Evolutionary conservation across 92 coral and sea anemone species (phyloP), one percentile per base, ranked within the genome.

Genomic region (Meandrina meandrites): DNA sequence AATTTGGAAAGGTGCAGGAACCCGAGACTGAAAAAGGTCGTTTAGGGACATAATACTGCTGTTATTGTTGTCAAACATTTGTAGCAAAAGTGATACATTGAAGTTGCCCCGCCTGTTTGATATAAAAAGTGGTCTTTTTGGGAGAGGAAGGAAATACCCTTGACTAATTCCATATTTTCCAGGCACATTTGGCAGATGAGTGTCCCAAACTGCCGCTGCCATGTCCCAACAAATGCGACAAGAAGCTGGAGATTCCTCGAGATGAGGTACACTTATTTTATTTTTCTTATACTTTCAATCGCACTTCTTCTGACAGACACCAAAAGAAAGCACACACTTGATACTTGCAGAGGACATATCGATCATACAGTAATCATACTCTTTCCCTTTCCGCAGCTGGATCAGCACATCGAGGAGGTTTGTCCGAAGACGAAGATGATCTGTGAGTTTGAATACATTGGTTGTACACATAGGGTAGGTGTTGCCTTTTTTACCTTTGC

Each of bases 161-260:
- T 68, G 78, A 64, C 13, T 74, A 30, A 76, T 57, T 75, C 5
- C 1, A 0, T 17, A 4, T 58, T 72, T 78, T 72, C n/a, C 83
- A 91, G 91, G 90, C 89, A 58, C 96, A 94, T 78, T 81, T 91
- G 36, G 85, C 89, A 40, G 89, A 89, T 18, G 96, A 95, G 28
- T 95, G 98, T 71, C 83, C 94, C 19, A 93, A 95, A 81, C 87
- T 95, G 16, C 98, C 98, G 2, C 86, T 95, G 57, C 96, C 98
- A 13, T 95, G 98, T 53, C 98, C 96, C 11, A 95, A 95, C 87
- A 95, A 89, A 78, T 95, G 98, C 76, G 98, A 95, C 89, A 93
- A 95, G 84, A 95, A 67, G 50, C 79, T 94, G 79, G 94, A 86
- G 42, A 90, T 95, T 74, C 92, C 98, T 6, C 81, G 96, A 70